Evolutionary conservation across 2,888 invertebrate species (phyloP).

Genomic region (Drosophila robusta): DNA sequence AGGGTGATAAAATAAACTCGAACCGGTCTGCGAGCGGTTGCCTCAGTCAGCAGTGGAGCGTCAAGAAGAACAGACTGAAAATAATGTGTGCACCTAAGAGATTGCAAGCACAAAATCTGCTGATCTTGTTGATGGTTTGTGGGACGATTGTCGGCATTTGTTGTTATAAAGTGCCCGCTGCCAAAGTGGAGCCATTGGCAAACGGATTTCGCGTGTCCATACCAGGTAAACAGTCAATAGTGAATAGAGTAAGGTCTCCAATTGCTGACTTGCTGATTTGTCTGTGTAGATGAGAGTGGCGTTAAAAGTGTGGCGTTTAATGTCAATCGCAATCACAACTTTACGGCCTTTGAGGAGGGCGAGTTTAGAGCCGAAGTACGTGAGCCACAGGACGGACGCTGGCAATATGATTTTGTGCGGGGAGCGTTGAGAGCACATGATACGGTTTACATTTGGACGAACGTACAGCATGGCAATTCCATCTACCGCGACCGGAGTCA

Average conservation of each 20-base stretch:
- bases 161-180: slow-evolving; percentile 67
- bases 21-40: slow-evolving; percentile 21
- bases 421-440: slow-evolving; percentile 86
- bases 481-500: slow-evolving; percentile 77
- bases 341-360: slow-evolving; percentile 86
- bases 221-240: slow-evolving; percentile 64
- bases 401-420: slow-evolving; percentile 86
- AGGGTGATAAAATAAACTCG: background rate
- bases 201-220: slow-evolving; percentile 79
- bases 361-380: slow-evolving; percentile 86
- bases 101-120: background rate
- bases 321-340: slow-evolving; percentile 87
- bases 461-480: slow-evolving; percentile 86
- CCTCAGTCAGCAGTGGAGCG: background rate
- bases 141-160: slow-evolving; percentile 9
- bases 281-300: slow-evolving; percentile 85
- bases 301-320: slow-evolving; percentile 88
- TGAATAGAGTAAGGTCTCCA: background rate
- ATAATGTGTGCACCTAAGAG: slow-evolving; percentile 6
- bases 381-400: slow-evolving; percentile 85
- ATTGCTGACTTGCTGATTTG: background rate
- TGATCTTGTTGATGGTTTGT: slow-evolving; percentile 8
- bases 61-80: slow-evolving; percentile 1
- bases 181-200: slow-evolving; percentile 59
- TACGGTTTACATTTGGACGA: slow-evolving; percentile 87